Percentiles rank a stretch among this genome's conserved stretches.
phyloP scores from a whole-genome alignment of 1,140 invertebrate species.

The Formica selysi region DNA sequence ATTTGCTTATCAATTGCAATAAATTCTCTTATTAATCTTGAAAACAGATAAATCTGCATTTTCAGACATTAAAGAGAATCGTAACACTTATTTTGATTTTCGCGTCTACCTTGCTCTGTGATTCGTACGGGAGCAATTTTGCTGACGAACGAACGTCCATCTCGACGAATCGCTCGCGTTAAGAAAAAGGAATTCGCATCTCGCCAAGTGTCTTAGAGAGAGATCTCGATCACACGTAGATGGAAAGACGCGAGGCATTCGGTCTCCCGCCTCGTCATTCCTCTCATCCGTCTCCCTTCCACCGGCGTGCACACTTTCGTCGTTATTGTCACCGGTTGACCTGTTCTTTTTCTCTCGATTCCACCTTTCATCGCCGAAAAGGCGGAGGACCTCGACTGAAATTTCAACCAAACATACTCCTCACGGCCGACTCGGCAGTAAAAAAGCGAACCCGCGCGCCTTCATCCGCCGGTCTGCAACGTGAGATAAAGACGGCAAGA shows the following conservation, averaged over 20 bases:
- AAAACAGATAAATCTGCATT: neutral
- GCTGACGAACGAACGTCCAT: neutral
- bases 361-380: conserved; percentile 61
- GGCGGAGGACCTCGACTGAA: conserved; percentile 75
- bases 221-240: conserved; percentile 51
- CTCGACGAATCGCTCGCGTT: neutral
- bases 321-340: conserved; percentile 66
- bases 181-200: conserved; percentile 28
- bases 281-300: conserved; percentile 24
- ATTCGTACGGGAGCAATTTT: neutral
- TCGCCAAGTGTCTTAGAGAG: conserved; percentile 34
- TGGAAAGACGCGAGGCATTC: conserved; percentile 57
- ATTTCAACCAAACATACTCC: conserved; percentile 80
- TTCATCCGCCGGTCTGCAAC: conserved; percentile 66
- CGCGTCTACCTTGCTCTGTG: neutral
- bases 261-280: conserved; percentile 5
- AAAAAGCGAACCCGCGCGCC: conserved; percentile 74
- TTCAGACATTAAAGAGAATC: neutral
- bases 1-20: neutral
- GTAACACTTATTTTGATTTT: neutral
- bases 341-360: conserved; percentile 63
- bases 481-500: conserved; percentile 78
- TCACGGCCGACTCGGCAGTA: conserved; percentile 72
- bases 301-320: conserved; percentile 53
- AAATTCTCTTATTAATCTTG: neutral